Percentiles rank a stretch among this genome's conserved stretches.
Evolutionary conservation across 1,140 invertebrate genomes (phyloP).

Genomic region (Lycorma delicatula): DNA sequence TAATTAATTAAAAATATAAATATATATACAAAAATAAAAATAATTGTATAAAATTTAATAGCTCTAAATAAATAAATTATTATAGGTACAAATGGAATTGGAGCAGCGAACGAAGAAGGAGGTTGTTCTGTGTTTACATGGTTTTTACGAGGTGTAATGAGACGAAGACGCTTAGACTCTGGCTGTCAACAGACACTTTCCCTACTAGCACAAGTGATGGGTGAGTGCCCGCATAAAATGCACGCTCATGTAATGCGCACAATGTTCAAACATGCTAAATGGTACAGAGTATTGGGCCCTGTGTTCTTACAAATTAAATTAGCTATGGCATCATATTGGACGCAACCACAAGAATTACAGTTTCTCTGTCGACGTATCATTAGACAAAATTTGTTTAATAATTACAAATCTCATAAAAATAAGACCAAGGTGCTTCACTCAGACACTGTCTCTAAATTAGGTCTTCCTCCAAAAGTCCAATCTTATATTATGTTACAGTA

Average conservation of each 20-base stretch:
- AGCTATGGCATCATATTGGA: conserved; percentile 27
- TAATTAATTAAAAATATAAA: too few relatives aligned
- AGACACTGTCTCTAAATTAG: not conserved
- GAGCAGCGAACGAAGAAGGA: too few relatives aligned
- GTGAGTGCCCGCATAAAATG: conserved; percentile 25
- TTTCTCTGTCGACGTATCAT: conserved; percentile 24
- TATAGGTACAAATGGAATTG: too few relatives aligned
- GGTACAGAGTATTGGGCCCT: conserved; percentile 27
- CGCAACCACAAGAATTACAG: conserved; percentile 24
- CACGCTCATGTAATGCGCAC: conserved; percentile 27
- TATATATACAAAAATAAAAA: too few relatives aligned
- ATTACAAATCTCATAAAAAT: too few relatives aligned
- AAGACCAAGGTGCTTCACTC: too few relatives aligned
- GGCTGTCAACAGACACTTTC: conserved; percentile 22
- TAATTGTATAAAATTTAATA: too few relatives aligned
- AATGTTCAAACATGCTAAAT: conserved; percentile 29
- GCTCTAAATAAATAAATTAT: too few relatives aligned
- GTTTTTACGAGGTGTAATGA: conserved; percentile 28
- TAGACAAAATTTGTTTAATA: not conserved
- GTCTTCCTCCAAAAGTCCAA: not conserved
- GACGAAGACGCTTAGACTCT: conserved; percentile 20
- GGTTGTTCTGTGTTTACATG: conserved; percentile 26
- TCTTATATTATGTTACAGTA: not conserved
- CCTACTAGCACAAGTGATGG: conserved; percentile 28
- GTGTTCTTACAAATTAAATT: conserved; percentile 28